A percentile compares a stretch with the other conserved stretches of the same genome.
Conservation (phyloP, 2,888 invertebrate genomes). For the Crepidodera aurea region DNA sequence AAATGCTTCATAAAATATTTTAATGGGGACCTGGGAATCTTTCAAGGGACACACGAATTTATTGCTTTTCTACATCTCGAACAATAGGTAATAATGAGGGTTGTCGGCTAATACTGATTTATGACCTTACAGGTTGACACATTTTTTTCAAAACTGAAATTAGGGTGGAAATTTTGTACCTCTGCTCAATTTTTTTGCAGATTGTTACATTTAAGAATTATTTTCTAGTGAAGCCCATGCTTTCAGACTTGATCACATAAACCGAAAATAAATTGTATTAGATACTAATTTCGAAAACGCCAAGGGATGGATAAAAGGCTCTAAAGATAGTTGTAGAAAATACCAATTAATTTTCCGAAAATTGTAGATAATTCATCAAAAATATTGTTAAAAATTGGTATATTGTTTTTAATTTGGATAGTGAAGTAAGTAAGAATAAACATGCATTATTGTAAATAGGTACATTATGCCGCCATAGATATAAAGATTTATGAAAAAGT, state of each 20-base stretch:
- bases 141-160: too few relatives aligned
- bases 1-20: too few relatives aligned
- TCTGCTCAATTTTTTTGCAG: background rate
- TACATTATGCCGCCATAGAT: constrained; percentile 29
- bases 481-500: constrained; percentile 14
- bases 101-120: too few relatives aligned
- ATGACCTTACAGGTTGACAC: too few relatives aligned
- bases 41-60: too few relatives aligned
- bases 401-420: constrained; percentile 30
- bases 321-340: constrained; percentile 14
- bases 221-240: background rate
- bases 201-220: background rate
- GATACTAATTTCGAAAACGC: constrained; percentile 15
- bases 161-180: too few relatives aligned
- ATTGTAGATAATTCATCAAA: constrained; percentile 39
- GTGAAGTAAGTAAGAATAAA: constrained; percentile 25
- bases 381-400: constrained; percentile 35
- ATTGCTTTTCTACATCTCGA: too few relatives aligned
- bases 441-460: constrained; percentile 37
- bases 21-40: too few relatives aligned
- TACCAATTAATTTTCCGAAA: constrained; percentile 15
- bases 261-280: background rate
- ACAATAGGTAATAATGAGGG: too few relatives aligned
- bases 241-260: background rate
- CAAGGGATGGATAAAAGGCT: constrained; percentile 17